phyloP scores from a whole-genome alignment of 2,888 invertebrate species.

The Himalopsyche japonica region DNA sequence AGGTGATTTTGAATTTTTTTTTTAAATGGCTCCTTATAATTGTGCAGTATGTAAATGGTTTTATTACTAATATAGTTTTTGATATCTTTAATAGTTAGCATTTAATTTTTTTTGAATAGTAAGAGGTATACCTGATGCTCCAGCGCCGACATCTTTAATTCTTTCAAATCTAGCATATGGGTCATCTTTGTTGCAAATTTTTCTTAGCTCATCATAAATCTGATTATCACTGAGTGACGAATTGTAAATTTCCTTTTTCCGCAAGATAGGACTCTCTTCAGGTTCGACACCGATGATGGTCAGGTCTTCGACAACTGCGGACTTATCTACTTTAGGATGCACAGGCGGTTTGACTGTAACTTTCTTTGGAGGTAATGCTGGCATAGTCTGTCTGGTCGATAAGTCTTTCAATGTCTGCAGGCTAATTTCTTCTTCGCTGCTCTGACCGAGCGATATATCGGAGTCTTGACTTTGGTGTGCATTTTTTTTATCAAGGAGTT shows the following conservation, averaged over 20 bases:
- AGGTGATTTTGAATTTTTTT: no score
- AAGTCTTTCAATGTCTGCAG: slow-evolving; percentile 51
- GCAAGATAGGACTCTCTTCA: slow-evolving; percentile 63
- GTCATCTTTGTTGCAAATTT: slow-evolving; percentile 81
- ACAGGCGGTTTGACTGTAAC: slow-evolving; percentile 44
- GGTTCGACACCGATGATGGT: slow-evolving; percentile 46
- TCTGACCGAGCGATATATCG: slow-evolving; percentile 57
- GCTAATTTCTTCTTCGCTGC: slow-evolving; percentile 59
- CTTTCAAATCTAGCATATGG: slow-evolving; percentile 80
- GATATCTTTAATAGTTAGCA: no score
- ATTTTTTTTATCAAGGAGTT: slow-evolving; percentile 73
- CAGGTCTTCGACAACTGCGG: slow-evolving; percentile 53
- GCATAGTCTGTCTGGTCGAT: slow-evolving; percentile 61
- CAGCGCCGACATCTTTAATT: slow-evolving; percentile 85
- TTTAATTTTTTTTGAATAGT: no score
- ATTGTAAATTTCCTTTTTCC: slow-evolving; percentile 62
- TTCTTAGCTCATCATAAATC: slow-evolving; percentile 74
- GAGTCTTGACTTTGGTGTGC: slow-evolving; percentile 69
- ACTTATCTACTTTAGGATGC: slow-evolving; percentile 46
- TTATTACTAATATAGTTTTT: no score
- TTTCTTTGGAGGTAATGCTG: slow-evolving; percentile 55
- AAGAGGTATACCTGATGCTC: slow-evolving; percentile 68
- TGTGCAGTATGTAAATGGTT: no score
- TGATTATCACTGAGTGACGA: slow-evolving; percentile 70
- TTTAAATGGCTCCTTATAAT: no score